Evolutionary conservation across 2,797 vertebrate genomes (phyloP), one percentile per base, ranked within the genome.

Genomic region (Peromyscus aztecus): DNA sequence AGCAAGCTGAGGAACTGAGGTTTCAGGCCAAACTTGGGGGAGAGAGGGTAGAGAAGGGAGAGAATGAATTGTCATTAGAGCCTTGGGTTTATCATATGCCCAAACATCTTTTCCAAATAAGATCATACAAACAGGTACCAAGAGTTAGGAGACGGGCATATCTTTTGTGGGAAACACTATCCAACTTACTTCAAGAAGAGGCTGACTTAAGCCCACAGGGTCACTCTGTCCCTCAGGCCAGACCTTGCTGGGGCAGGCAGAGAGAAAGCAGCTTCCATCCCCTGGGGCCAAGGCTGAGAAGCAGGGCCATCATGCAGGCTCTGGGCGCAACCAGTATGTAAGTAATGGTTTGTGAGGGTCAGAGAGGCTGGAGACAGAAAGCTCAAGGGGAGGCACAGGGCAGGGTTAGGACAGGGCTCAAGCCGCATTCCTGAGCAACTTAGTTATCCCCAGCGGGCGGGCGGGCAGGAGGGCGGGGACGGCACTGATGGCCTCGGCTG

Each of bases 361-460:
- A 71, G 84, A 55, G 80, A 95, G 57, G 61, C 31, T 52, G 7
- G 75, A 67, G 40, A 67, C 75, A 93, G 85, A 67, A 93, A 83
- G 57, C 80, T 75, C 71, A 90, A 31, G 73, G 76, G 10, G 8
- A 40, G 89, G 43, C 46, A 78, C 75, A n/a, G 80, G 77, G 75
- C 59, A 81, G 67, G 1, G 4, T 85, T 71, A 89, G 29, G 75
- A 93, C 76, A 92, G 87, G 57, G 81, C 49, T 95, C 69, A 93
- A 94, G 88, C 57, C 19, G 0, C 92, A 94, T 97, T 97, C 96
- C 92, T 77, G 78, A 63, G 89, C 83, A 69, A 24, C 90, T 95
- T 89, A 91, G 93, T 75, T 94, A 85, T 65, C 90, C 89, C 1
- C 11, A 43, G 37, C 10, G 1, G 71, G 37, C 71, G 10, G 37